Conservation (phyloP, 2,888 invertebrate genomes). For the Corbicula japonica region DNA sequence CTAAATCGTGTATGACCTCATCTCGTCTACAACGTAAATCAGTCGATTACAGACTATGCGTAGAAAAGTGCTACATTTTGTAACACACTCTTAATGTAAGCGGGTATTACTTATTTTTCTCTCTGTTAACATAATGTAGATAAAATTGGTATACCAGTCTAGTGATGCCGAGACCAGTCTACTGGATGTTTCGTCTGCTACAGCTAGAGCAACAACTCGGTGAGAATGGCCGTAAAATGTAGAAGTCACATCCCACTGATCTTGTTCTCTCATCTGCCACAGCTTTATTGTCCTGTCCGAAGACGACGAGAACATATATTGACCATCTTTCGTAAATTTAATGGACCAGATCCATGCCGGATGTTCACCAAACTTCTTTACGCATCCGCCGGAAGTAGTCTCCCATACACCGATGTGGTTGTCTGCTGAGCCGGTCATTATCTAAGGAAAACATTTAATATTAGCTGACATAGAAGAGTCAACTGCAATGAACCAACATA, state of each 20-base stretch:
- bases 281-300: slow-evolving; percentile 46
- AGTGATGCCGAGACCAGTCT: slow-evolving; percentile 49
- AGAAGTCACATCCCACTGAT: slow-evolving; percentile 33
- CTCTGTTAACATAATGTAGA: too few species aligned
- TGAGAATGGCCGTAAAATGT: slow-evolving; percentile 51
- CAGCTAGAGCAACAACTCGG: slow-evolving; percentile 26
- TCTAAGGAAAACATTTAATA: slow-evolving; percentile 15
- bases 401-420: slow-evolving; percentile 36
- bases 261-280: slow-evolving; percentile 10
- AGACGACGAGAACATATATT: slow-evolving; percentile 74
- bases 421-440: slow-evolving; percentile 46
- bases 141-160: too few species aligned
- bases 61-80: too few species aligned
- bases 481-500: too few species aligned
- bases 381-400: not conserved
- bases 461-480: too few species aligned
- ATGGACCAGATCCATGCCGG: slow-evolving; percentile 60
- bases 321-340: slow-evolving; percentile 69
- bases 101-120: too few species aligned
- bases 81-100: too few species aligned
- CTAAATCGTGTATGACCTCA: too few species aligned
- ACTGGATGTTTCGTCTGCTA: slow-evolving; percentile 14
- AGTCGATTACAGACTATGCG: too few species aligned
- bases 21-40: too few species aligned
- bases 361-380: slow-evolving; percentile 21